Percentiles rank a stretch among this genome's conserved stretches.
These are phyloP conservation scores for western clawed frog (Xenopus tropicalis) DNA, from an alignment of 2,113 vertebrate genomes.

Conservation along the genomic window DNA sequence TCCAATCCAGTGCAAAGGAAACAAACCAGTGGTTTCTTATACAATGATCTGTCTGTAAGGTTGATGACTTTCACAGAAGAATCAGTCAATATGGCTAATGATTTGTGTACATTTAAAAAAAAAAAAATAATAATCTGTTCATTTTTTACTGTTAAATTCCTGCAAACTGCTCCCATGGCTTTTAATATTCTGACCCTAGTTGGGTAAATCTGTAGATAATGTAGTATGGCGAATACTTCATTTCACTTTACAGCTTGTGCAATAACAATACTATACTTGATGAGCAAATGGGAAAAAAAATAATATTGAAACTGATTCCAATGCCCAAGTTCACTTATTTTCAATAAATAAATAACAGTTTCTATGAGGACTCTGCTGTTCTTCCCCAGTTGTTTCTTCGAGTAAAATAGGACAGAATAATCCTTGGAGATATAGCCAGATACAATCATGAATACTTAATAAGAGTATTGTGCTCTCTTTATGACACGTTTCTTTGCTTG, in stretches of 20 bases:
- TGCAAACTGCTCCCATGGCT: no score
- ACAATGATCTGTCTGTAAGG: no score
- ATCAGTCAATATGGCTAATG: no score
- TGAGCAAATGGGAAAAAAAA: neutral
- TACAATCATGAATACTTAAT: constrained; percentile 47
- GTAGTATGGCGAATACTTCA: neutral
- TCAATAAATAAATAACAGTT: constrained; percentile 12
- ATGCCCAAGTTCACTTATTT: neutral
- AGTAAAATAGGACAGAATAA: constrained; percentile 41
- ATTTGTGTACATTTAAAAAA: no score
- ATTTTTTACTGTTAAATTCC: no score
- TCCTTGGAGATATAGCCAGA: constrained; percentile 36
- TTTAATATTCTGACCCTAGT: no score
- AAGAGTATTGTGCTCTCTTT: constrained; percentile 31
- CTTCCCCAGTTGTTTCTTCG: constrained; percentile 19
- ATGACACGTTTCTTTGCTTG: constrained; percentile 22
- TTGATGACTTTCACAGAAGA: no score
- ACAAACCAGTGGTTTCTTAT: no score
- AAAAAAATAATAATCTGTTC: no score
- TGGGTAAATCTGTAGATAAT: no score
- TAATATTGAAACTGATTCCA: neutral
- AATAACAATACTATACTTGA: neutral
- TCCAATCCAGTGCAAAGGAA: no score
- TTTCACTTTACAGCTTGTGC: neutral
- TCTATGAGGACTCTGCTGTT: constrained; percentile 10